Percentiles rank a stretch among this genome's conserved stretches.
phyloP scores from a whole-genome alignment of 1,140 invertebrate genomes.

The Samia ricini region DNA sequence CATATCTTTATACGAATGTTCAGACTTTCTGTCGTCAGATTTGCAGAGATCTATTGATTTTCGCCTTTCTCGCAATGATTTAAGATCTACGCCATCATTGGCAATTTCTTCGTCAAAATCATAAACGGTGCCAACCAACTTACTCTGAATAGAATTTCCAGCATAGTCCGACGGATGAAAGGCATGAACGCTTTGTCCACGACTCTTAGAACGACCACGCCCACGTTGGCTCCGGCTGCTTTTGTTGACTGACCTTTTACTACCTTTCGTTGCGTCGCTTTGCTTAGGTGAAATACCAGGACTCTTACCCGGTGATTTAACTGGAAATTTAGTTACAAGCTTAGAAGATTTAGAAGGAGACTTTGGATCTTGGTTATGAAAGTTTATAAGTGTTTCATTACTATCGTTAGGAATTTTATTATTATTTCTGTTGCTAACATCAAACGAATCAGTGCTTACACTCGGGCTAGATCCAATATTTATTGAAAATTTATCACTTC shows the following conservation, averaged over 20 bases:
- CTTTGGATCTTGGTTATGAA: constrained; percentile 76
- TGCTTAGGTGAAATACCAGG: constrained; percentile 87
- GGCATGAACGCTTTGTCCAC: constrained; percentile 73
- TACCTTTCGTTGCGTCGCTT: constrained; percentile 54
- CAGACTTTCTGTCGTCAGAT: constrained; percentile 80
- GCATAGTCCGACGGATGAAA: constrained; percentile 57
- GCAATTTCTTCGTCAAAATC: constrained; percentile 91
- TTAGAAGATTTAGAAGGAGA: constrained; percentile 81
- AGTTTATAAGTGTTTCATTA: constrained; percentile 43
- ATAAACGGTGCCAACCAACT: constrained; percentile 91
- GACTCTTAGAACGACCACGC: constrained; percentile 84
- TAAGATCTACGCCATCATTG: constrained; percentile 87
- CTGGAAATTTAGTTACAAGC: constrained; percentile 80
- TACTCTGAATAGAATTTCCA: constrained; percentile 81
- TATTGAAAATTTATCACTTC: constrained; percentile 65
- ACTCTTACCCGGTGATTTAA: constrained; percentile 85
- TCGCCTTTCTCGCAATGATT: constrained; percentile 88
- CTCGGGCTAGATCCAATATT: constrained; percentile 59
- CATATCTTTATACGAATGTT: constrained; percentile 78
- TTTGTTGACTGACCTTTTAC: constrained; percentile 76
- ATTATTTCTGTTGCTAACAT: constrained; percentile 40
- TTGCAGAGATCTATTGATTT: constrained; percentile 83
- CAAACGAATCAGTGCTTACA: constrained; percentile 54
- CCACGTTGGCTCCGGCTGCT: constrained; percentile 78
- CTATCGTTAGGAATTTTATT: constrained; percentile 62